A percentile compares a stretch with the other conserved stretches of the same genome.
These are phyloP conservation scores for Pedionomus torquatus DNA, from an alignment of 2,113 vertebrate species.

Conservation along the genomic window DNA sequence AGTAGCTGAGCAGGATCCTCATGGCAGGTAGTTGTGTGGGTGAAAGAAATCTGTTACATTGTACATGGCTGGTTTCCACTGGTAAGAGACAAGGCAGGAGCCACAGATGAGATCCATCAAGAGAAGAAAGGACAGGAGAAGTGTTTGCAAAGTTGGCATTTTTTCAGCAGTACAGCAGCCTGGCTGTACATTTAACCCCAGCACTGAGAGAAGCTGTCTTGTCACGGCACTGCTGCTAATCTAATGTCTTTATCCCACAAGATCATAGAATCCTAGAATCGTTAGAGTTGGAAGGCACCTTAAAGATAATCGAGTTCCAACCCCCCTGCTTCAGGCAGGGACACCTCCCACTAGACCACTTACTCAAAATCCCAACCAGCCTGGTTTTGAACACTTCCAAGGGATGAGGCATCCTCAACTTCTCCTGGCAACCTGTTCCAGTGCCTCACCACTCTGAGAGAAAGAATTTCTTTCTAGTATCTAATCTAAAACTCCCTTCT, in stretches of 20 bases:
- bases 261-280: neutral
- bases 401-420: no score
- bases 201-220: neutral
- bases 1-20: neutral
- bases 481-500: no score
- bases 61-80: neutral
- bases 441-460: no score
- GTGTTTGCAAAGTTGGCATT: neutral
- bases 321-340: no score
- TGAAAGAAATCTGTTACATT: neutral
- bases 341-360: no score
- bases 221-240: neutral
- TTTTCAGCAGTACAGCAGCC: neutral
- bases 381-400: no score
- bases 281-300: no score
- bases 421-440: no score
- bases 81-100: neutral
- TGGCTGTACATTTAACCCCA: neutral
- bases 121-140: neutral
- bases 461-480: no score
- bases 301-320: no score
- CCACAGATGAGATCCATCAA: neutral
- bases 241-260: neutral
- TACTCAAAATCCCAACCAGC: no score
- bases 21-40: accelerated